A percentile compares a stretch with the other conserved stretches of the same genome.
Conservation (phyloP, 2,888 invertebrate species). For the Rhagonycha fulva region DNA sequence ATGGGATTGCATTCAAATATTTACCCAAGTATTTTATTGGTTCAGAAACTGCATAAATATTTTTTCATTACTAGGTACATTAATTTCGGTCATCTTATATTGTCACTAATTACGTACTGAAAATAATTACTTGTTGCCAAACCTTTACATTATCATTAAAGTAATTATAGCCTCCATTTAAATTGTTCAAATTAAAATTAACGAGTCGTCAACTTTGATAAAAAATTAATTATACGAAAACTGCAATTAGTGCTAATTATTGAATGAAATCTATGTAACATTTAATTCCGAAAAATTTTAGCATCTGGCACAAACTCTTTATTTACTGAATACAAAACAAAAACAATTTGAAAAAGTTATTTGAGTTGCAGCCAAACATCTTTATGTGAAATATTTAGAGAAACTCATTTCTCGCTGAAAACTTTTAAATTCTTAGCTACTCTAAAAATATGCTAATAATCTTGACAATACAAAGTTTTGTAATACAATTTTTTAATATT, state of each 20-base stretch:
- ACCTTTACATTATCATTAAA: background rate
- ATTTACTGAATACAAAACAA: background rate
- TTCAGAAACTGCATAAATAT: background rate
- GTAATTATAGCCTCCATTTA: background rate
- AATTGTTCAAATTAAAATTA: background rate
- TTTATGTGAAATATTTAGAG: conserved; percentile 11
- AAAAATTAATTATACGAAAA: background rate
- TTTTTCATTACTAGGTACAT: too few species aligned
- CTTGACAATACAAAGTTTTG: conserved; percentile 10
- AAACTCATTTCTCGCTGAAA: conserved; percentile 12
- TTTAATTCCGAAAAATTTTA: background rate
- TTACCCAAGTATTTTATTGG: background rate
- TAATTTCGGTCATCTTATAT: background rate
- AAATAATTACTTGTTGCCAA: background rate
- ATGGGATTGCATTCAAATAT: background rate
- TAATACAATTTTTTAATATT: conserved; percentile 11
- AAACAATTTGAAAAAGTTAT: conserved; percentile 5
- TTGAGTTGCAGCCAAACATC: conserved; percentile 10
- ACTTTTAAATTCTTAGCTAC: conserved; percentile 14
- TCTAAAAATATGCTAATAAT: conserved; percentile 17
- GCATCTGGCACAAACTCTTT: background rate
- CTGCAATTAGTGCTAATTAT: background rate
- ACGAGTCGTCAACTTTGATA: background rate
- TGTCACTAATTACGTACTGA: background rate
- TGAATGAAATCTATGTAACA: background rate